A percentile compares a stretch with the other conserved stretches of the same genome.
Conservation (phyloP, 2,797 vertebrate species). For the Pteronotus mesoamericanus region DNA sequence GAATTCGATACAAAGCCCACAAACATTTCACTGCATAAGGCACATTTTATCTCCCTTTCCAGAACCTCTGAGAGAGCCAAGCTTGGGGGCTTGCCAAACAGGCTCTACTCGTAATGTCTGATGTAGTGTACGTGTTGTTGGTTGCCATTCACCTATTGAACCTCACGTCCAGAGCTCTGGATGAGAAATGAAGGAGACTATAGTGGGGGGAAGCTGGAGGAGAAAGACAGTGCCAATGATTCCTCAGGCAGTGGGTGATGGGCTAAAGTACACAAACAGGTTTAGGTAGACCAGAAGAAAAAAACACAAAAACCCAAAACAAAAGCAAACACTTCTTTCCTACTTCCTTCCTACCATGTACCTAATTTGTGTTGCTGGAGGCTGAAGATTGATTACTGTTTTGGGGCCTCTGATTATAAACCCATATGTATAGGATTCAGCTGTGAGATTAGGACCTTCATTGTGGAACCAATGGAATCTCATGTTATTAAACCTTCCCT, state of each 20-base stretch:
- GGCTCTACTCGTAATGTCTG: background rate
- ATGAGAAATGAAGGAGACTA: background rate
- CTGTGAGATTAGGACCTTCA: constrained; percentile 76
- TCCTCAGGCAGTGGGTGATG: background rate
- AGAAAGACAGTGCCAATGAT: background rate
- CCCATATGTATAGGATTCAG: constrained; percentile 74
- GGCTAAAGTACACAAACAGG: constrained; percentile 23
- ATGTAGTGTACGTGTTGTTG: background rate
- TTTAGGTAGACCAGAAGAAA: constrained; percentile 34
- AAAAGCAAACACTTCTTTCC: background rate
- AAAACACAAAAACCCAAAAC: background rate
- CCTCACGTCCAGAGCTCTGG: background rate
- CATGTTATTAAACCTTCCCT: constrained; percentile 79
- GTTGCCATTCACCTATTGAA: background rate
- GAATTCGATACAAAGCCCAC: constrained; percentile 66
- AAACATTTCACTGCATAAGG: constrained; percentile 42
- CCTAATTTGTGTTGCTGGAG: constrained; percentile 74
- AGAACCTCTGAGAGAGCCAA: constrained; percentile 39
- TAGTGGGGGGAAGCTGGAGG: background rate
- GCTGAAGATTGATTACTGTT: constrained; percentile 77
- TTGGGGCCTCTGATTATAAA: constrained; percentile 74
- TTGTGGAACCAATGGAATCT: constrained; percentile 75
- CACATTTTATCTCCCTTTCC: constrained; percentile 64
- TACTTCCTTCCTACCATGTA: constrained; percentile 69
- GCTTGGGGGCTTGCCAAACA: constrained; percentile 23